Base-by-base conservation (phyloP, 2,888 invertebrate species). In the Caenorhabditis sp. region DNA sequence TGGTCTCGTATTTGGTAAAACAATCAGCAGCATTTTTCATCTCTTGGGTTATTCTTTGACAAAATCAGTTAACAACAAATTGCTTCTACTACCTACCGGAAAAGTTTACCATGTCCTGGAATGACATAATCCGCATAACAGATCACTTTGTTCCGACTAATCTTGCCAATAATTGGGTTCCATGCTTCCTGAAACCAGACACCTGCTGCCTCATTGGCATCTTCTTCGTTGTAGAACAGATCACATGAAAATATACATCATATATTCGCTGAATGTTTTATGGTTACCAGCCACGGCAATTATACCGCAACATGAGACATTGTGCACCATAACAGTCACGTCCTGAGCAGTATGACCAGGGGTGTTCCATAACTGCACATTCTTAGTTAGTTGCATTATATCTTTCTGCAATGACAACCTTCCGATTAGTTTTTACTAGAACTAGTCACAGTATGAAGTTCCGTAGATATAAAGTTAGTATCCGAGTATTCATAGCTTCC, bases 91-190 rank as follows among this genome's bases (percentile, higher is more conserved):
- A 6, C 53, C 3, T 24, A 87, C 86, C 80, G 82, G 87, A 93
- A 93, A 89, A 92, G 92, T 26, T 91, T 87, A 0, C 93, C 93
- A 76, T 93, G 93, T 3, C 93, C 93, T 0, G 93, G 93, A 20
- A 93, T 89, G 35, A 93, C 92, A 81, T 89, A 90, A 82, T 93
- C 92, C n/a, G 85, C 88, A 35, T 80, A 65, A 70, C 89, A 89
- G 11, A 89, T 58, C 32, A 89, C 82, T 74, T 86, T 87, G 28
- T 82, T 85, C 5, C 89, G 70, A 80, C 86, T 88, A 44, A 81
- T 67, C 32, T 83, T 83, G 35, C 85, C 89, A 20, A 89, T 80
- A 44, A 86, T 74, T 53, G 87, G 85, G 79, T 89, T 89, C 88
- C 88, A 88, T 9, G 89, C 89, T 64, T 89, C 89, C 50, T 71